Evolutionary conservation across 2,113 vertebrate genomes (phyloP).

Genomic region (Reinhardtius hippoglossoides): DNA sequence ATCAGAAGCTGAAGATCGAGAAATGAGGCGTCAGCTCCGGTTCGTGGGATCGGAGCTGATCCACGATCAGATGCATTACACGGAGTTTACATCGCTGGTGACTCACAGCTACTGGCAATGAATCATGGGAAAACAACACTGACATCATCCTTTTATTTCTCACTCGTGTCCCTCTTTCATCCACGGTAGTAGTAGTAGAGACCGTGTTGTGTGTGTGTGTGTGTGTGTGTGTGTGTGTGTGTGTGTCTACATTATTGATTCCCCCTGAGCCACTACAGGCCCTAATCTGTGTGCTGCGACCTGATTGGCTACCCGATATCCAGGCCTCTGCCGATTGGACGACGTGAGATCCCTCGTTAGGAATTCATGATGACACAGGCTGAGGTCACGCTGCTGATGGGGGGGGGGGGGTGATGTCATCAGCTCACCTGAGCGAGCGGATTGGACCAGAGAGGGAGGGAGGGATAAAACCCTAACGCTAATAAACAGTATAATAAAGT

Average conservation of each 20-base stretch:
- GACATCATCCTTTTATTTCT: conserved; percentile 58
- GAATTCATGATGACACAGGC: conserved; percentile 68
- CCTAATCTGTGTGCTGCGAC: conserved; percentile 37
- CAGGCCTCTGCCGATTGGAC: conserved; percentile 57
- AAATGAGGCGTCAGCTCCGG: background rate
- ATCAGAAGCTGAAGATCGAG: background rate
- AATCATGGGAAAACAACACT: conserved; percentile 29
- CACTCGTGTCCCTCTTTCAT: conserved; percentile 20
- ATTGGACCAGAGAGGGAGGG: background rate
- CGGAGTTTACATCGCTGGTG: conserved; percentile 28
- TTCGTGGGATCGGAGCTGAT: background rate
- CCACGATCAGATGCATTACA: background rate
- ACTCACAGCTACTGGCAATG: conserved; percentile 54
- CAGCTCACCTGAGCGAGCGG: conserved; percentile 56
- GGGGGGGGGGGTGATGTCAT: conserved; percentile 72
- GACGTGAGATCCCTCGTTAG: conserved; percentile 48
- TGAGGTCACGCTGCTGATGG: conserved; percentile 75
- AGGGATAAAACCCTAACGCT: background rate
- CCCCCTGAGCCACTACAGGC: conserved; percentile 17
- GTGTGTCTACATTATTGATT: conserved; percentile 69
- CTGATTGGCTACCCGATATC: conserved; percentile 65
- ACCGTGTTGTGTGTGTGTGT: background rate
- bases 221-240: conserved; percentile 37
- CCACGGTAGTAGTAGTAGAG: conserved; percentile 32
- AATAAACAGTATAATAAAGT: background rate